Base-by-base conservation (phyloP, 2,888 invertebrate genomes). In the Acheta domesticus region DNA sequence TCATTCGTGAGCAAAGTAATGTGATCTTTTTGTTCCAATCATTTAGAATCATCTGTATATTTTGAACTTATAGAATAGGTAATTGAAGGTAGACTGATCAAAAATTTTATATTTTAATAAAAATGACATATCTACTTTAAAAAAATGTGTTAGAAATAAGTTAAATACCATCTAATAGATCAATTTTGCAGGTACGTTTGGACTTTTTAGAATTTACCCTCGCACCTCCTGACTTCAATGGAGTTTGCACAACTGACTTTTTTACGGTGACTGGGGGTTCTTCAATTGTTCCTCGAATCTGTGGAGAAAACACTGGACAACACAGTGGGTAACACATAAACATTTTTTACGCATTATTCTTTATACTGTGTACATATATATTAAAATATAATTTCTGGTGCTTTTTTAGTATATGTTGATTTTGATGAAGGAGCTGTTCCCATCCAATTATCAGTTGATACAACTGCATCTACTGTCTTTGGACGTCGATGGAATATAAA, bases 291-390 rank as follows among this genome's bases (percentile, higher is more conserved):
- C 94, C 93, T 0, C 86, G 88, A 1, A 90, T 96, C 81, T 96
- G 96, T 85, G 96, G 96, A 0, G 93, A 93, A 85, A 93, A 94
- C 86, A 91, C 92, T 1, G 94, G 94, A 0, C 93, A 95, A 85
- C 93, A 93, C 83, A 85, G 89, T 89, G 84, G 84, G 84, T 82
- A 77, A 78, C 16, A 14, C 21, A 20, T 20, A 11, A 11, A 73
- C 20, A 11, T 20, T 73, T 19, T n/a, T 73, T 12, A 73, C 11
- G 11, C 19, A 19, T 11, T 73, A 5, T n/a, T 73, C n/a, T n/a
- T 73, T 21, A 21, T 14, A 75, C 20, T 1, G 21, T 3, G 12
- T 23, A 20, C 11, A 75, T 14, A 21, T 5, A 75, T 14, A 20
- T 62, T 36, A 11, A 4, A 76, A 62, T 76, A 76, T 62, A 16